Percentiles rank a stretch among this genome's conserved stretches.
Evolutionary conservation across 2,113 vertebrate species (phyloP).

Genomic region (Sander lucioperca): DNA sequence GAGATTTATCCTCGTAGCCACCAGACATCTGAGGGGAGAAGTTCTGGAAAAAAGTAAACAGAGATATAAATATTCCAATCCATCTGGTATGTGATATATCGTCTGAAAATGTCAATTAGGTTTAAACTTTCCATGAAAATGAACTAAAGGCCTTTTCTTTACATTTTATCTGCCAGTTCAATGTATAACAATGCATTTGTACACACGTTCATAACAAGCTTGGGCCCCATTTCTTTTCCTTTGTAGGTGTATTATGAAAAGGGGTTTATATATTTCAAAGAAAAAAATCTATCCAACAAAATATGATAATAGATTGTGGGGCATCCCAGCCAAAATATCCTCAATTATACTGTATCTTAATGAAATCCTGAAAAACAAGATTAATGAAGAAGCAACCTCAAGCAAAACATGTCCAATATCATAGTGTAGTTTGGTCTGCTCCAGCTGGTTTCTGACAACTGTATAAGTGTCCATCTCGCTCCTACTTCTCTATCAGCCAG

Average conservation of each 20-base stretch:
- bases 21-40: slow-evolving; percentile 95
- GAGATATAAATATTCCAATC: slow-evolving; percentile 4
- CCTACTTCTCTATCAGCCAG: background rate
- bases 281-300: background rate
- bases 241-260: background rate
- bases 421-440: background rate
- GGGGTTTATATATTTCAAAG: too few relatives aligned
- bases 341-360: background rate
- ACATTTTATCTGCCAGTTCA: background rate
- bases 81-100: background rate
- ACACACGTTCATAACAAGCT: background rate
- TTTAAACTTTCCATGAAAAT: background rate
- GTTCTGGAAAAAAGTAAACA: slow-evolving; percentile 85
- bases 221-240: background rate
- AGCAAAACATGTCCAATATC: background rate
- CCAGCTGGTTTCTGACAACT: background rate
- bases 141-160: background rate
- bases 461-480: background rate
- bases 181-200: background rate
- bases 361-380: background rate
- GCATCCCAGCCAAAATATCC: background rate
- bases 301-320: background rate
- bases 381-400: background rate
- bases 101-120: background rate
- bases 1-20: slow-evolving; percentile 93